Evolutionary conservation across 2,888 invertebrate genomes (phyloP).

Genomic region (Serrognathus titanus): DNA sequence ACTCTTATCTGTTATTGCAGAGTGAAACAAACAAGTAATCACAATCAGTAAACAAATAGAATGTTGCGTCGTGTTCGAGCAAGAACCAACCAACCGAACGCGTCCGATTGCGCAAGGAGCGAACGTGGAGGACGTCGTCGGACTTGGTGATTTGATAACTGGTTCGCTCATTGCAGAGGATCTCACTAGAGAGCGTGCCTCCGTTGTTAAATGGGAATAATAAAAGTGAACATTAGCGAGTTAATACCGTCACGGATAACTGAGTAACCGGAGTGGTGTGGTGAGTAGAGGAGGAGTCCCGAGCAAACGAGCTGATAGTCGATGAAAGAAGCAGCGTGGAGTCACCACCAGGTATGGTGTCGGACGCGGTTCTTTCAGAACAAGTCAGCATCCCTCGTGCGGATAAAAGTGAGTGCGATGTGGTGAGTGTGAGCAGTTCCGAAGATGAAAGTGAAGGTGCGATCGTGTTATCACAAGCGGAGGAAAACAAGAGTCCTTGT

Average conservation of each 20-base stretch:
- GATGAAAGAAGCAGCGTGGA: background rate
- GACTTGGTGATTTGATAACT: background rate
- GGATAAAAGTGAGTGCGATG: conserved; percentile 13
- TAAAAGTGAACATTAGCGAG: background rate
- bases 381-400: conserved; percentile 5
- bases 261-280: background rate
- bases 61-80: too few species aligned
- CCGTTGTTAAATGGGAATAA: background rate
- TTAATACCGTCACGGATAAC: conserved; percentile 2
- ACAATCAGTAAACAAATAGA: too few species aligned
- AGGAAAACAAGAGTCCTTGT: conserved; percentile 34
- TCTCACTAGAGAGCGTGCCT: background rate
- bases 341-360: conserved; percentile 17
- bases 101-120: background rate
- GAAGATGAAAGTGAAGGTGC: conserved; percentile 14
- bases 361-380: conserved; percentile 11
- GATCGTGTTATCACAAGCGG: conserved; percentile 17
- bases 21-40: too few species aligned
- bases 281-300: background rate
- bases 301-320: background rate
- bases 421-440: conserved; percentile 19
- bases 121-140: too few species aligned
- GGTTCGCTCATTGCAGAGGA: background rate
- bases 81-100: background rate
- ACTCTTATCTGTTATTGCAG: too few species aligned